Evolutionary conservation across 2,113 vertebrate genomes (phyloP), one percentile per base, ranked within the genome.

Genomic region (Thomomys bottae): DNA sequence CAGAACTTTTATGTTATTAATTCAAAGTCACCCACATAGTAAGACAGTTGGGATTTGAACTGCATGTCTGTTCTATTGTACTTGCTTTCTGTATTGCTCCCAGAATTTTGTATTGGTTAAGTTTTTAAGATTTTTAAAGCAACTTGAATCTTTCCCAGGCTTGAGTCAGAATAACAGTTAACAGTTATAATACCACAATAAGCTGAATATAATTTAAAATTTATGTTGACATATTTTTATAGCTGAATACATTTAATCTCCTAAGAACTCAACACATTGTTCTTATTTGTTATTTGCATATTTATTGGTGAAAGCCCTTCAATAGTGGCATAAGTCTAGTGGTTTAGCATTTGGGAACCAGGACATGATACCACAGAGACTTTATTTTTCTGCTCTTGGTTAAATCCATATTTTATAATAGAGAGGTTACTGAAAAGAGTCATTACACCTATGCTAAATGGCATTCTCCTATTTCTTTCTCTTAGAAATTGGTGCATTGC

Each of bases 71-170:
- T 85, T 73, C 45, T 68, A 4, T 36, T 67, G 40, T 18, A 38
- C 3, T 63, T 49, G 54, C 17, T 17, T 7, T 54, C 30, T 54
- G 3, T 64, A 54, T 73, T 38, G 34, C n/a, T 79, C 17, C 15
- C 57, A 54, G 18, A 76, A 36, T 81, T 91, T 92, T 73, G 12
- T 76, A 64, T 81, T 68, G 45, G 23, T n/a, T 12, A n/a, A 4
- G 42, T 59, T 57, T 87, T 91, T 38, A 71, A 77, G 80, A 59
- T 49, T 80, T 80, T 80, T 75, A 84, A 34, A 66, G 24, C 15
- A 82, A 32, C 87, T 34, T 49, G 26, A 83, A 2, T 68, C 14
- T 21, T 90, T 73, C 14, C 54, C 45, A 49, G 45, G 14, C 45
- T 28, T 21, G 30, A 61, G 26, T 32, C 72, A 87, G 40, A 4